These are phyloP conservation scores for Actinopyga echinites DNA, from an alignment of 53 echinoderm and acorn worm species.

Conservation along the genomic window DNA sequence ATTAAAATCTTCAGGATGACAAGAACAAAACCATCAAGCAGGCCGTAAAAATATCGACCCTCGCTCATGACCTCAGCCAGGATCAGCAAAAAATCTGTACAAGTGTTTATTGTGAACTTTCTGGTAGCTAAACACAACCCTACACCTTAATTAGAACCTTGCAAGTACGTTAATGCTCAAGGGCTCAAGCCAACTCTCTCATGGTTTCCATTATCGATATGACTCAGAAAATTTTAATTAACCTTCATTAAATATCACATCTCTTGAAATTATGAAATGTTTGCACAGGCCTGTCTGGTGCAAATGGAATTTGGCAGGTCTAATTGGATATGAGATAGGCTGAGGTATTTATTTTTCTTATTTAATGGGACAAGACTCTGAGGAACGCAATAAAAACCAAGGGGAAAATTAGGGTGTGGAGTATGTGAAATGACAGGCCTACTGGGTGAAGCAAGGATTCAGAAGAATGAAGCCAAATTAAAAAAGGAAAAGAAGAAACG, in stretches of 20 bases:
- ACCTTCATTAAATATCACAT: slow-evolving; percentile 50
- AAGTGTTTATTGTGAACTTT: slow-evolving; percentile 47
- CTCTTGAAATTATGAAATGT: slow-evolving; percentile 49
- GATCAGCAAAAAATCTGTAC: slow-evolving; percentile 33
- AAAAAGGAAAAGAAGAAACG: no score
- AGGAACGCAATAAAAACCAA: slow-evolving; percentile 41
- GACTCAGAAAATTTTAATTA: slow-evolving; percentile 50
- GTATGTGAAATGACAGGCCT: slow-evolving; percentile 10
- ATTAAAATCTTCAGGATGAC: slow-evolving; percentile 10
- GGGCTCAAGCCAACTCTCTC: slow-evolving; percentile 40
- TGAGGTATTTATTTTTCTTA: slow-evolving; percentile 48
- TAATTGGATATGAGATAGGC: slow-evolving; percentile 49
- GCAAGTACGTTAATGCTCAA: slow-evolving; percentile 41
- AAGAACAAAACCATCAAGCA: not conserved
- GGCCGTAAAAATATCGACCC: slow-evolving; percentile 44
- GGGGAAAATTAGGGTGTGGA: slow-evolving; percentile 23
- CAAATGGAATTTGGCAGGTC: slow-evolving; percentile 47
- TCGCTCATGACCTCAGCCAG: slow-evolving; percentile 24
- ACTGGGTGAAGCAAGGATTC: no score
- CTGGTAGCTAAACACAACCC: slow-evolving; percentile 38
- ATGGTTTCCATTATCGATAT: slow-evolving; percentile 43
- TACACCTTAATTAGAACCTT: slow-evolving; percentile 48
- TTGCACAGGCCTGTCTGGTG: slow-evolving; percentile 46
- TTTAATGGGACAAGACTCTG: slow-evolving; percentile 44
- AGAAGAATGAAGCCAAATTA: no score